Percentiles rank a stretch among this genome's conserved stretches.
Evolutionary conservation across 2,113 vertebrate species (phyloP).

Genomic region (Aramus guarauna): DNA sequence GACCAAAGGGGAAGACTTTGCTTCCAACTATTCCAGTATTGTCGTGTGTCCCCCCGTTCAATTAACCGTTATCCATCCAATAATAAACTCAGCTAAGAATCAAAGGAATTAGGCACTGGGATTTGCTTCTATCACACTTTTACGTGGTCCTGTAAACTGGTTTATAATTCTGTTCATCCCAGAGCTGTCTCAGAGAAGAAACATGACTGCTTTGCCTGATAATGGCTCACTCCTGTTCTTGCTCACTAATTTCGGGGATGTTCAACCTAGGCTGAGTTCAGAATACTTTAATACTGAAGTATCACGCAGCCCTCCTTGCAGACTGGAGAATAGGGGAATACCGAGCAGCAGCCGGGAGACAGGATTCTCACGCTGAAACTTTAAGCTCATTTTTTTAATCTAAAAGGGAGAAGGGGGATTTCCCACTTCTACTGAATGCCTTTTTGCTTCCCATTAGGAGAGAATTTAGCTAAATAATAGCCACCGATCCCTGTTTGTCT

Average conservation of each 20-base stretch:
- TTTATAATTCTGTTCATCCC: neutral
- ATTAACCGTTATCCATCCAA: neutral
- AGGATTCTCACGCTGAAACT: neutral
- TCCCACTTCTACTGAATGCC: neutral
- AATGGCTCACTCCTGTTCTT: neutral
- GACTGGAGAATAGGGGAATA: neutral
- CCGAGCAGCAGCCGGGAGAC: neutral
- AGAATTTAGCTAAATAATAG: neutral
- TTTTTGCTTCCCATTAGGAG: neutral
- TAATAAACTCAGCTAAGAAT: neutral
- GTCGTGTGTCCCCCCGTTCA: fast-evolving
- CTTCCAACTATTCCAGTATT: neutral
- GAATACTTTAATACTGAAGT: neutral
- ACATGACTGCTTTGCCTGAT: neutral
- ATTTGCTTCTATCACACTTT: neutral
- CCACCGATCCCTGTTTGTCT: neutral
- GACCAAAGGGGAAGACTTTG: neutral
- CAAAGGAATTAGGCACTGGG: neutral
- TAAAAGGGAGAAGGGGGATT: neutral
- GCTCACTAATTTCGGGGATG: neutral
- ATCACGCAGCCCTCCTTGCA: neutral
- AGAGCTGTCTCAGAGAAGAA: neutral
- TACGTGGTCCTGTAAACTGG: neutral
- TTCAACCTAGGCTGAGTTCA: neutral
- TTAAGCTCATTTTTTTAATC: neutral